phyloP scores from a whole-genome alignment of 2,797 vertebrate species.

The Thaleichthys pacificus region DNA sequence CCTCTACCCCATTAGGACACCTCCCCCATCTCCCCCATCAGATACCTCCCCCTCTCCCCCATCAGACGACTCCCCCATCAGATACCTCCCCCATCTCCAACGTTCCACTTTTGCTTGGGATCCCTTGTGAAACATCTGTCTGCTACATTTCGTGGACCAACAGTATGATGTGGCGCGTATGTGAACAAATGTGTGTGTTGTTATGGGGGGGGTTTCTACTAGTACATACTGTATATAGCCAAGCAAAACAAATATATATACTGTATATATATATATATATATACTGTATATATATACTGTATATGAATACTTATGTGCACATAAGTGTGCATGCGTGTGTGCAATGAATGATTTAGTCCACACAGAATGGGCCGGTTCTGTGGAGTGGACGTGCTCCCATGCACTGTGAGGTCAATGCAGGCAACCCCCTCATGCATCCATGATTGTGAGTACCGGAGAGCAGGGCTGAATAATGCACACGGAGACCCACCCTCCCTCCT shows the following conservation, averaged over 20 bases:
- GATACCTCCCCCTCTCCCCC: neutral
- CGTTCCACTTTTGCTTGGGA: too few relatives aligned
- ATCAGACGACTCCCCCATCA: neutral
- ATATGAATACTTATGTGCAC: neutral
- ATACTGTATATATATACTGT: neutral
- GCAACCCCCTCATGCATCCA: slow-evolving; percentile 68
- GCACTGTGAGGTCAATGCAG: slow-evolving; percentile 65
- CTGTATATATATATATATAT: neutral
- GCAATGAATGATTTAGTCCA: slow-evolving; percentile 65
- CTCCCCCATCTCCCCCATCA: too few relatives aligned
- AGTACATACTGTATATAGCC: too few relatives aligned
- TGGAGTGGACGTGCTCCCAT: slow-evolving; percentile 50
- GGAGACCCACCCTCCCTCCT: slow-evolving; percentile 52
- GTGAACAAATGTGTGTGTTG: too few relatives aligned
- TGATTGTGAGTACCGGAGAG: slow-evolving; percentile 64
- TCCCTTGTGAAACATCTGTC: neutral
- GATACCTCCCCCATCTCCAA: neutral
- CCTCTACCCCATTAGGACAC: too few relatives aligned
- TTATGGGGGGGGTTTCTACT: too few relatives aligned
- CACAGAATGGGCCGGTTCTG: slow-evolving; percentile 68
- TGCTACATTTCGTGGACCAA: too few relatives aligned
- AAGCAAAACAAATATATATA: too few relatives aligned
- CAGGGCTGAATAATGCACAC: slow-evolving; percentile 67
- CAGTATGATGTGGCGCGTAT: too few relatives aligned
- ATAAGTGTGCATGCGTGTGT: neutral